phyloP scores from a whole-genome alignment of 2,888 invertebrate species.

The Pheosia tremula region DNA sequence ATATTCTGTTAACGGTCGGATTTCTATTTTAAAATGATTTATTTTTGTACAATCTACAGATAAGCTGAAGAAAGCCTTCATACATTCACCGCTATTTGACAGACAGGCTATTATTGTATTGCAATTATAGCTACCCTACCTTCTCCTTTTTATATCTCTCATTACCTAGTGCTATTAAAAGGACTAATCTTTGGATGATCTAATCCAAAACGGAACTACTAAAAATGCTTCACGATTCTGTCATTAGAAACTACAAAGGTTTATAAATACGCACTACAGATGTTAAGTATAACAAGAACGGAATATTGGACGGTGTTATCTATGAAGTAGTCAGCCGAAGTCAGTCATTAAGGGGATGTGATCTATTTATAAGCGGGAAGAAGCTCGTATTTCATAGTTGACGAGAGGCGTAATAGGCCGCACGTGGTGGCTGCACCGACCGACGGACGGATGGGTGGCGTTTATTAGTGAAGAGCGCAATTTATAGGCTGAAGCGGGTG shows the following conservation, averaged over 20 bases:
- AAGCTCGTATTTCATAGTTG: slow-evolving; percentile 72
- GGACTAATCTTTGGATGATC: neutral
- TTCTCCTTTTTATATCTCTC: no score
- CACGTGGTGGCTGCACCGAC: slow-evolving; percentile 63
- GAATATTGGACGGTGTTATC: slow-evolving; percentile 44
- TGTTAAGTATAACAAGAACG: slow-evolving; percentile 5
- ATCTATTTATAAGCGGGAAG: slow-evolving; percentile 60
- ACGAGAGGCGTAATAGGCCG: slow-evolving; percentile 72
- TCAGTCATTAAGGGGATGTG: slow-evolving; percentile 70
- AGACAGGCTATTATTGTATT: no score
- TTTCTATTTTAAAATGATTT: no score
- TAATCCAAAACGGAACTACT: neutral
- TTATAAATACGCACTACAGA: slow-evolving; percentile 1
- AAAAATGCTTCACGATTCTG: neutral
- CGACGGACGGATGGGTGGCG: slow-evolving; percentile 10
- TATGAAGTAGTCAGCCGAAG: slow-evolving; percentile 57
- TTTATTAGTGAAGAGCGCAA: slow-evolving; percentile 7
- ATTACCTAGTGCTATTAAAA: no score
- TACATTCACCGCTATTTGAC: no score
- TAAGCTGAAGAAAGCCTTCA: no score
- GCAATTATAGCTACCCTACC: no score
- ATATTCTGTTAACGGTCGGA: no score
- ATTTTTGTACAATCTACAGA: no score
- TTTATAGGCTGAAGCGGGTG: neutral
- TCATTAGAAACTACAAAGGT: neutral